Conservation (phyloP, 1,140 invertebrate genomes). For the Lordiphosa stackelbergi region DNA sequence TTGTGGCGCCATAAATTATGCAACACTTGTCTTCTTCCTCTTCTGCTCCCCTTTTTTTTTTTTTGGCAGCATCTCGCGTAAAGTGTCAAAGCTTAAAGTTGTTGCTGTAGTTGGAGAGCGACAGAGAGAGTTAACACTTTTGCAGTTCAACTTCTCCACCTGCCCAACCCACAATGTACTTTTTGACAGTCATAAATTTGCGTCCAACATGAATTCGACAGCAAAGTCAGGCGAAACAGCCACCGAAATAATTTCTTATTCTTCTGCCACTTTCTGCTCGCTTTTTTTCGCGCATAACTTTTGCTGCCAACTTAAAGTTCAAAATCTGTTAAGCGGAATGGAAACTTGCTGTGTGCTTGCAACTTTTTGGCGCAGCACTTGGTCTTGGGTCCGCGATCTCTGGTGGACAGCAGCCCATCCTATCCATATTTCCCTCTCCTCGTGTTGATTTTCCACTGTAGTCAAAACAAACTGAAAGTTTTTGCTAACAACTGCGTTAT, state of each 20-base stretch:
- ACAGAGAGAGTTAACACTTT: slow-evolving; percentile 17
- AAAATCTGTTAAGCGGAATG: slow-evolving; percentile 53
- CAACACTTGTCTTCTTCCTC: slow-evolving; percentile 21
- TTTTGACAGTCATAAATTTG: slow-evolving; percentile 69
- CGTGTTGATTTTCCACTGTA: slow-evolving; percentile 23
- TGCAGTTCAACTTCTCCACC: slow-evolving; percentile 7
- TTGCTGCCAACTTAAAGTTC: slow-evolving; percentile 33
- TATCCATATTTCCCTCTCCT: neutral
- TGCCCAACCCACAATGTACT: slow-evolving; percentile 20
- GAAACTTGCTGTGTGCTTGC: slow-evolving; percentile 30
- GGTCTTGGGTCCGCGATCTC: neutral
- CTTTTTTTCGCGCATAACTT: slow-evolving; percentile 31
- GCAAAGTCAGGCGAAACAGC: slow-evolving; percentile 23
- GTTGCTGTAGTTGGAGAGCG: slow-evolving; percentile 2
- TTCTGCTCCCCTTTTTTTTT: neutral
- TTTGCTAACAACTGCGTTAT: neutral
- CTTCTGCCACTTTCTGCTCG: slow-evolving; percentile 11
- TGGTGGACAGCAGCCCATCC: slow-evolving; percentile 1
- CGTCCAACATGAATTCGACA: slow-evolving; percentile 62
- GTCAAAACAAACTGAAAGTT: slow-evolving; percentile 13
- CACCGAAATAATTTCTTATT: slow-evolving; percentile 18
- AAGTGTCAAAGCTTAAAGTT: slow-evolving; percentile 42
- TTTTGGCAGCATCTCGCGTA: slow-evolving; percentile 17
- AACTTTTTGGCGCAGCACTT: slow-evolving; percentile 17
- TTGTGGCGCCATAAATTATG: slow-evolving; percentile 34